These are phyloP conservation scores for Theodoxus fluviatilis DNA, from an alignment of 2,888 invertebrate genomes.

Conservation along the genomic window DNA sequence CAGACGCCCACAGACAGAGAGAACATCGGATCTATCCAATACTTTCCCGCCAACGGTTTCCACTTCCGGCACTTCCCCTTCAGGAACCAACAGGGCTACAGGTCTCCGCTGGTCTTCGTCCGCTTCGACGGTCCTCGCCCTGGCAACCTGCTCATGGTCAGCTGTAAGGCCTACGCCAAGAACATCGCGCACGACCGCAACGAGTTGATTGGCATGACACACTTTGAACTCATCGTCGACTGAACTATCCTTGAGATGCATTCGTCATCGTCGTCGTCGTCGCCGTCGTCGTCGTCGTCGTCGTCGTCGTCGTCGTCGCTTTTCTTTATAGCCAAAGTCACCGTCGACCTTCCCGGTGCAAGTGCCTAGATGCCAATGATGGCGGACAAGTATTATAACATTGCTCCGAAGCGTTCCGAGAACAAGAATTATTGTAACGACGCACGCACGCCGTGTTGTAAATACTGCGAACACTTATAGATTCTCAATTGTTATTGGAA, in stretches of 20 bases:
- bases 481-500: no score
- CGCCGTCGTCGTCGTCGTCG: no score
- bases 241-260: slow-evolving; percentile 24
- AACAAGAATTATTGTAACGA: no score
- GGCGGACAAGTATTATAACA: no score
- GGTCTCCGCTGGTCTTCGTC: slow-evolving; percentile 67
- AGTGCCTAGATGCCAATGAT: no score
- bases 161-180: slow-evolving; percentile 67
- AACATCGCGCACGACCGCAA: slow-evolving; percentile 79
- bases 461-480: no score
- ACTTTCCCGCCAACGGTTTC: slow-evolving; percentile 70
- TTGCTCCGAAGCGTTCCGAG: no score
- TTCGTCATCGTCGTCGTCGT: no score
- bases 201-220: slow-evolving; percentile 89
- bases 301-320: no score
- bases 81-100: slow-evolving; percentile 66
- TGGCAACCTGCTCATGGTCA: slow-evolving; percentile 66
- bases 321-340: no score
- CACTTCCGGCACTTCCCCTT: slow-evolving; percentile 73
- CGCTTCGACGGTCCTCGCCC: slow-evolving; percentile 63
- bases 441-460: no score
- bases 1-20: slow-evolving; percentile 88
- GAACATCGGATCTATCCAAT: slow-evolving; percentile 86
- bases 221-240: slow-evolving; percentile 94
- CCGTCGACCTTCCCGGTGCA: no score